Evolutionary conservation across 2,888 invertebrate genomes (phyloP).

Genomic region (Harpalus rubripes): DNA sequence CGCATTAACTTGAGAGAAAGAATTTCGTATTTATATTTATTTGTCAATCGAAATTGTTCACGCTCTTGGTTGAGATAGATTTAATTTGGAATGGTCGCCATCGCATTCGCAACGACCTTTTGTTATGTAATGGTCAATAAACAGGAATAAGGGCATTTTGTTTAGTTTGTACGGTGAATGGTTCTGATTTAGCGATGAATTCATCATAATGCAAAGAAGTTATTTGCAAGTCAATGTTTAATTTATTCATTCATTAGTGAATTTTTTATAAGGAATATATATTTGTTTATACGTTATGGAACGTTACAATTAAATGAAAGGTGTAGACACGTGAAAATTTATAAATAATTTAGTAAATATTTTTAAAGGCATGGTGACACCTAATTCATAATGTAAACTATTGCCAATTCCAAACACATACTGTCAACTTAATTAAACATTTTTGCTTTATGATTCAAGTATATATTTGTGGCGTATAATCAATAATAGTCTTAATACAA

Average conservation of each 20-base stretch:
- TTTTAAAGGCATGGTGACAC: constrained; percentile 26
- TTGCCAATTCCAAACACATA: constrained; percentile 37
- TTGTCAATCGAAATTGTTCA: neutral
- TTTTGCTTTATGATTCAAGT: neutral
- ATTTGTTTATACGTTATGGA: neutral
- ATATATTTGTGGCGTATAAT: constrained; percentile 12
- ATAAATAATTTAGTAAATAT: constrained; percentile 27
- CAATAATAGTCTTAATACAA: neutral
- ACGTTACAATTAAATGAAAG: neutral
- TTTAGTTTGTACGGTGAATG: no score
- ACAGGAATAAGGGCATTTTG: no score
- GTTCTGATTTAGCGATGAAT: neutral
- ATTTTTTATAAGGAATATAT: neutral
- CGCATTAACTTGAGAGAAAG: constrained; percentile 9
- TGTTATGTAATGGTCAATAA: constrained; percentile 32
- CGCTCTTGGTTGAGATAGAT: constrained; percentile 25
- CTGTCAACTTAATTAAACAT: constrained; percentile 1
- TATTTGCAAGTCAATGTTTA: constrained; percentile 2
- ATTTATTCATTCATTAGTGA: neutral
- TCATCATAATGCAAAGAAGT: neutral
- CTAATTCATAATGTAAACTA: constrained; percentile 21
- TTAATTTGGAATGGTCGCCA: constrained; percentile 57
- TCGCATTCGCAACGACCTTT: constrained; percentile 59
- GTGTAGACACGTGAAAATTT: constrained; percentile 6
- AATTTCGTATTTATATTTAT: neutral